A percentile compares a stretch with the other conserved stretches of the same genome.
phyloP scores from a whole-genome alignment of 2,797 vertebrate genomes.

The Adrianichthys oophorus region DNA sequence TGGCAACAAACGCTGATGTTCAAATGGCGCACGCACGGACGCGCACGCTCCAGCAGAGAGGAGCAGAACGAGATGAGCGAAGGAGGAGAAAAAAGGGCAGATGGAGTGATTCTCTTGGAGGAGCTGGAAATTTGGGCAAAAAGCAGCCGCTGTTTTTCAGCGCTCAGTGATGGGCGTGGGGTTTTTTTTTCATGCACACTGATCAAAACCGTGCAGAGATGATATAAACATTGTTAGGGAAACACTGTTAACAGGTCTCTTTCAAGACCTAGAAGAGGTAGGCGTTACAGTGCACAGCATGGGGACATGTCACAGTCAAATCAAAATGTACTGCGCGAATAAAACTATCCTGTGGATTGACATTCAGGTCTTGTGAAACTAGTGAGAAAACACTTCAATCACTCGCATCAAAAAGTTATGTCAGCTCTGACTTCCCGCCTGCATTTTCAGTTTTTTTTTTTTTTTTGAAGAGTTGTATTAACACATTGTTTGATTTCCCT shows the following conservation, averaged over 20 bases:
- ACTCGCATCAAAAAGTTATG: conserved; percentile 58
- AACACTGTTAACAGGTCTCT: conserved; percentile 63
- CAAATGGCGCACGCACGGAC: conserved; percentile 52
- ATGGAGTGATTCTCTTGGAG: conserved; percentile 40
- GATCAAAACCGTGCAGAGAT: conserved; percentile 72
- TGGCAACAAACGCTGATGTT: conserved; percentile 69
- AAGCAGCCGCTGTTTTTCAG: conserved; percentile 50
- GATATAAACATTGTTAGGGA: conserved; percentile 74
- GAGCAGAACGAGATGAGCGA: conserved; percentile 21
- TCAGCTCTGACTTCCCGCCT: conserved; percentile 45
- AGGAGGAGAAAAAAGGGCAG: conserved; percentile 22
- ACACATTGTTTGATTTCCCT: conserved; percentile 19
- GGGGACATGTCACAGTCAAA: conserved; percentile 67
- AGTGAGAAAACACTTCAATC: conserved; percentile 52
- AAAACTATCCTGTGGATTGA: conserved; percentile 70
- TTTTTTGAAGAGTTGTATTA: conserved; percentile 27
- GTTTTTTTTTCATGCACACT: conserved; percentile 54
- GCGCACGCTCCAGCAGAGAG: conserved; percentile 24
- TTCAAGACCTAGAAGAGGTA: conserved; percentile 59
- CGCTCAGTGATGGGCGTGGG: conserved; percentile 44
- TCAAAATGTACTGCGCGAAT: conserved; percentile 70
- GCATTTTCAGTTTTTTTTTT: conserved; percentile 14
- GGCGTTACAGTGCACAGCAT: conserved; percentile 60
- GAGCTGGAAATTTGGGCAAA: conserved; percentile 38
- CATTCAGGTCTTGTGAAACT: conserved; percentile 63